Percentiles rank a stretch among this genome's conserved stretches.
phyloP scores from a whole-genome alignment of 2,888 invertebrate genomes.

The Drosophila mercatorum region DNA sequence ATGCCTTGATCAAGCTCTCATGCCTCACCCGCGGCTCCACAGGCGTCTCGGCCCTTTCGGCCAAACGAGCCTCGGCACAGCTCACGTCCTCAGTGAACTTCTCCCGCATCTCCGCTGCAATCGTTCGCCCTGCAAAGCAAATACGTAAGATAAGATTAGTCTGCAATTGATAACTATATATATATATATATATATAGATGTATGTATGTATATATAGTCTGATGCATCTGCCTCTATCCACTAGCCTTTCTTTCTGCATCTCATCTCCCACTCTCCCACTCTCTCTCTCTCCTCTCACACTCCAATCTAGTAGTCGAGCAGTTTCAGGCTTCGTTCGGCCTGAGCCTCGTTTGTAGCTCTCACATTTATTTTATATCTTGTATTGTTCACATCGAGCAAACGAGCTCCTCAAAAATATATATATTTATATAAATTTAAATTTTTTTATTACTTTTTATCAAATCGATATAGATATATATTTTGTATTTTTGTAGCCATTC shows the following conservation, averaged over 20 bases:
- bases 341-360: not conserved
- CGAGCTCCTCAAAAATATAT: conserved; percentile 11
- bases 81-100: conserved; percentile 92
- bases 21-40: conserved; percentile 15
- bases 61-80: conserved; percentile 87
- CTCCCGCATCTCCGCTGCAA: conserved; percentile 85
- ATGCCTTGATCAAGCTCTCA: conserved; percentile 55
- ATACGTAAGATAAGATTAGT: not conserved
- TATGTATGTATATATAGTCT: not conserved
- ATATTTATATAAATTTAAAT: not conserved
- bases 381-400: conserved; percentile 11
- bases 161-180: not conserved
- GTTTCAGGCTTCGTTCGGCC: not conserved
- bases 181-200: not conserved
- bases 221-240: not conserved
- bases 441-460: conserved; percentile 20
- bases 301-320: not conserved
- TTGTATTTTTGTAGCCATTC: not conserved
- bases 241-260: not conserved
- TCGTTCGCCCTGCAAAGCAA: conserved; percentile 39
- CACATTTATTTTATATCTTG: conserved; percentile 86
- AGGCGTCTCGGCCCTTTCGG: not conserved
- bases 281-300: not conserved
- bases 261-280: not conserved
- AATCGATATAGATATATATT: conserved; percentile 1